phyloP scores from a whole-genome alignment of 2,113 vertebrate genomes.

The Ceratotherium simum region DNA sequence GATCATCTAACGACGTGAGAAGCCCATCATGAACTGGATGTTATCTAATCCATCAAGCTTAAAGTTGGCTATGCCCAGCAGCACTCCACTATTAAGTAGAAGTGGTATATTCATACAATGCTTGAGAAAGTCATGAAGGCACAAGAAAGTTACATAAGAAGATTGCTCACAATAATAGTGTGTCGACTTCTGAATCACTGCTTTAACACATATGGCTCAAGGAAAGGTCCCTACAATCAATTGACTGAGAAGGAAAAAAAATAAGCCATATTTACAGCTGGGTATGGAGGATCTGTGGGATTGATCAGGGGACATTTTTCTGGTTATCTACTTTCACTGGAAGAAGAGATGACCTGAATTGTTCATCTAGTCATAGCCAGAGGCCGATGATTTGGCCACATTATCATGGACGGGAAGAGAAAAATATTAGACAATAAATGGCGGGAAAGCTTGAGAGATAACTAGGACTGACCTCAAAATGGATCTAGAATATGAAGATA shows the following conservation, averaged over 20 bases:
- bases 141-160: neutral
- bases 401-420: neutral
- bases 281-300: neutral
- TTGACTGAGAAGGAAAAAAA: neutral
- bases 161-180: neutral
- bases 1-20: neutral
- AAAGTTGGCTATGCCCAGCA: neutral
- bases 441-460: neutral
- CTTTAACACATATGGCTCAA: neutral
- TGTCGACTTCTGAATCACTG: neutral
- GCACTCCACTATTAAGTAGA: neutral
- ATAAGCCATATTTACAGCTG: neutral
- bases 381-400: neutral
- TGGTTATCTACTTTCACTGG: neutral
- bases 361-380: neutral
- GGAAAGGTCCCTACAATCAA: neutral
- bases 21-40: neutral
- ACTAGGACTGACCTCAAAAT: neutral
- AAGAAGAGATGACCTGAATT: neutral
- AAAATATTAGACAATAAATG: neutral
- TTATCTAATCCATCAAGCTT: neutral
- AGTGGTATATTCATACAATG: neutral
- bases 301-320: neutral
- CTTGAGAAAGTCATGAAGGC: neutral
- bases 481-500: neutral